phyloP scores from a whole-genome alignment of 2,797 vertebrate species.

The Parambassis ranga region DNA sequence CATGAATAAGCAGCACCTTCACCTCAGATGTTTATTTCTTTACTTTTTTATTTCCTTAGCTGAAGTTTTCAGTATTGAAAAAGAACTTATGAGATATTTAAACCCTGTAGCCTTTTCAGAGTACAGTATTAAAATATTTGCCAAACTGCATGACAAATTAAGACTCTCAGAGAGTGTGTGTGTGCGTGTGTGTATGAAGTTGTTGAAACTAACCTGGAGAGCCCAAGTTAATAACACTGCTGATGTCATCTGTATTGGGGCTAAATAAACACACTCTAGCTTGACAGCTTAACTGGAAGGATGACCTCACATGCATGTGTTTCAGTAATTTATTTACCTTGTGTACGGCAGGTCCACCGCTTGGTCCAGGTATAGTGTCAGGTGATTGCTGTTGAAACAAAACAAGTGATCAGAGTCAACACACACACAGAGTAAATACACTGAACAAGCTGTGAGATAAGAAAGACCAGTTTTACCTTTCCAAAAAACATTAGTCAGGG shows the following conservation, averaged over 20 bases:
- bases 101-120: constrained; percentile 7
- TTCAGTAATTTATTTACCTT: constrained; percentile 64
- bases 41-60: constrained; percentile 2
- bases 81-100: constrained; percentile 22
- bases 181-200: constrained; percentile 1
- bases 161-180: not conserved
- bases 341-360: constrained; percentile 71
- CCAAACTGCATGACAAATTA: constrained; percentile 26
- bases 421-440: constrained; percentile 43
- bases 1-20: not conserved
- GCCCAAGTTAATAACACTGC: constrained; percentile 10
- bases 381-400: constrained; percentile 81
- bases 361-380: constrained; percentile 82
- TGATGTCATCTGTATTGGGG: constrained; percentile 62
- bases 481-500: constrained; percentile 33
- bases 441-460: constrained; percentile 43
- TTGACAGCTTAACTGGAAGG: constrained; percentile 16
- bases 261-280: constrained; percentile 55
- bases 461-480: constrained; percentile 46
- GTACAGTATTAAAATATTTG: not conserved
- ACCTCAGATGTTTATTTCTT: constrained; percentile 1
- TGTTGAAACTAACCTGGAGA: constrained; percentile 21
- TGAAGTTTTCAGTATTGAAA: constrained; percentile 11
- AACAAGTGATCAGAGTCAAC: constrained; percentile 39
- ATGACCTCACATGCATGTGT: constrained; percentile 57